Base-by-base conservation (phyloP, 2,888 invertebrate species). In the Smittia aterrima region DNA sequence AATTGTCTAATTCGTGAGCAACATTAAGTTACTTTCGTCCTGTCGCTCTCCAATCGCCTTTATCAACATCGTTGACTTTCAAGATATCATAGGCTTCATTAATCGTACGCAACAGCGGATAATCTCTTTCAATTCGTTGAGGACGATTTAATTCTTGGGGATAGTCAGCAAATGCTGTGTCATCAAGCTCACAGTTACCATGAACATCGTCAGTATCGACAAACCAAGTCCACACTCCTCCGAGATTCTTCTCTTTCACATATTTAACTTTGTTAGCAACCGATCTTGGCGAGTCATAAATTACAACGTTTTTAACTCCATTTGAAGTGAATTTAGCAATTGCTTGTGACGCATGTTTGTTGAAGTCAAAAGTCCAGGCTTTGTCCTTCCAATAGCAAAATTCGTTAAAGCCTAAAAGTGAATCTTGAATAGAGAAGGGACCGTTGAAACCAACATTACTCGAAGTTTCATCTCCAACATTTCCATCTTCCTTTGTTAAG, bases 211-310 rank as follows among this genome's bases (percentile, higher is more conserved):
- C 86, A 1, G 84, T 84, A 76, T 86, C 86, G 38, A 86, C 78
- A 0, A 85, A 83, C 85, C 86, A 86, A 20, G 85, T 78, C 85
- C 86, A 85, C 6, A 83, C 80, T 0, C 86, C 86, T 11, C 82
- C 84, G 11, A 86, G 77, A 0, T 80, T 78, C 47, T 80, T 76
- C 0, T 80, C 77, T 27, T 81, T 58, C 0, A 81, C 84, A 76
- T 80, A 84, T 62, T 80, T 62, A 0, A 72, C 62, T 62, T 72
- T 72, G 25, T 62, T 62, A 0, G 72, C 72, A n/a, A 72, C 72
- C 3, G 72, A 72, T n/a, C 72, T 32, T 9, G 72, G 72, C 6
- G 72, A n/a, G n/a, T 72, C 54, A 32, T 18, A 70, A 11, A 22
- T 24, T 1, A 47, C 70, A 70, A 54, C 70, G 4, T 18, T 11